phyloP scores from a whole-genome alignment of 2,113 vertebrate species.

The Alces alces region DNA sequence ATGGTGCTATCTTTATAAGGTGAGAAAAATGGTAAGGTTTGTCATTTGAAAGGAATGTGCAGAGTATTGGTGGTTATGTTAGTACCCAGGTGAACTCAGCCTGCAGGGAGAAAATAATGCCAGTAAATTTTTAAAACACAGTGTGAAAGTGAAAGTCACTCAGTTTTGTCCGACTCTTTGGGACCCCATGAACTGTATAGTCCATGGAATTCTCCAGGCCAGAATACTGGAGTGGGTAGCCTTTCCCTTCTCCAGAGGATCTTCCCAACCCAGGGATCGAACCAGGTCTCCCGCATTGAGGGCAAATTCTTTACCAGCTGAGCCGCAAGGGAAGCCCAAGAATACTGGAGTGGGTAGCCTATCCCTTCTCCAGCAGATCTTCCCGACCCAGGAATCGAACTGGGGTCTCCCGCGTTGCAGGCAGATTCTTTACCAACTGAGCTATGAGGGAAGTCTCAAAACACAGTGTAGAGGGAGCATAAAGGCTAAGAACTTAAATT shows the following conservation, averaged over 20 bases:
- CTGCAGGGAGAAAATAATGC: background rate
- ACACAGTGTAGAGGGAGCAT: background rate
- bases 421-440: background rate
- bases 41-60: background rate
- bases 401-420: background rate
- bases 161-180: background rate
- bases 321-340: background rate
- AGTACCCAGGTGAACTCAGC: background rate
- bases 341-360: background rate
- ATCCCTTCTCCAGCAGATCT: accelerated
- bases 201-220: background rate
- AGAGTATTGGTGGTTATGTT: background rate
- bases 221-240: background rate
- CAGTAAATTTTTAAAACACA: background rate
- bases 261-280: background rate
- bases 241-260: background rate
- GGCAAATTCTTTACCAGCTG: background rate
- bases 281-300: accelerated
- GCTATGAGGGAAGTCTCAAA: background rate
- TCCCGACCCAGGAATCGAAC: background rate
- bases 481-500: background rate
- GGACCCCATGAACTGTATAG: background rate
- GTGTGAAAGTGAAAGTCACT: background rate
- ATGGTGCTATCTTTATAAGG: background rate
- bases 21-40: background rate